Evolutionary conservation across 2,113 vertebrate genomes (phyloP).

Genomic region (Grammomys dolichurus): DNA sequence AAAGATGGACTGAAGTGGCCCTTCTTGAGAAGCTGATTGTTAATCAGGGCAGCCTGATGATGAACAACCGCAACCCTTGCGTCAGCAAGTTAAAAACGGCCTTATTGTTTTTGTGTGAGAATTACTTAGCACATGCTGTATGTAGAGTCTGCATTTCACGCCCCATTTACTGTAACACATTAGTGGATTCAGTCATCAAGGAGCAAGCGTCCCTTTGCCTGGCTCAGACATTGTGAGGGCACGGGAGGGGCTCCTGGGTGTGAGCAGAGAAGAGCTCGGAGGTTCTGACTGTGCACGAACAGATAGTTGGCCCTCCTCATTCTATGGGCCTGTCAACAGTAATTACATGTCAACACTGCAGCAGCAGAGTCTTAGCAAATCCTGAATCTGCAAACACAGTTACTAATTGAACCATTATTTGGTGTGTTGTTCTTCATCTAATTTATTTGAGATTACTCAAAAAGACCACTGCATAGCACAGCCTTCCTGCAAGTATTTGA

Average conservation of each 20-base stretch:
- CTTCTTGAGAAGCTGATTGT: constrained; percentile 45
- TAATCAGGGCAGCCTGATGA: constrained; percentile 77
- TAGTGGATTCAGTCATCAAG: constrained; percentile 87
- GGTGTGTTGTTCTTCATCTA: constrained; percentile 38
- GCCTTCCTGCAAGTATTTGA: not conserved
- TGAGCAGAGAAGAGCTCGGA: fast-evolving
- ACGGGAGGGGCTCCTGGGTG: not conserved
- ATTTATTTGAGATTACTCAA: not conserved
- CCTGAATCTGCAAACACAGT: not conserved
- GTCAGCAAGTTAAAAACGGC: constrained; percentile 87
- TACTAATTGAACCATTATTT: constrained; percentile 43
- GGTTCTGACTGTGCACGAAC: fast-evolving
- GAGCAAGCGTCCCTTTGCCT: constrained; percentile 79
- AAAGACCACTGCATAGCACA: not conserved
- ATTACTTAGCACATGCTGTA: constrained; percentile 81
- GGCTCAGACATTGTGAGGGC: not conserved
- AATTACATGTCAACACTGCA: not conserved
- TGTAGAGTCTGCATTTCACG: constrained; percentile 86
- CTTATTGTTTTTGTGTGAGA: constrained; percentile 85
- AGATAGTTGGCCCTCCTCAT: not conserved
- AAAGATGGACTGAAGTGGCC: not conserved
- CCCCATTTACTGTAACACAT: constrained; percentile 88
- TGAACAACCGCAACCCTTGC: constrained; percentile 74
- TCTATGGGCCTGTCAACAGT: not conserved
- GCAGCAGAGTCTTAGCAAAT: not conserved